Base-by-base conservation (phyloP, 1,140 invertebrate species). In the Euura saliciscinereae region DNA sequence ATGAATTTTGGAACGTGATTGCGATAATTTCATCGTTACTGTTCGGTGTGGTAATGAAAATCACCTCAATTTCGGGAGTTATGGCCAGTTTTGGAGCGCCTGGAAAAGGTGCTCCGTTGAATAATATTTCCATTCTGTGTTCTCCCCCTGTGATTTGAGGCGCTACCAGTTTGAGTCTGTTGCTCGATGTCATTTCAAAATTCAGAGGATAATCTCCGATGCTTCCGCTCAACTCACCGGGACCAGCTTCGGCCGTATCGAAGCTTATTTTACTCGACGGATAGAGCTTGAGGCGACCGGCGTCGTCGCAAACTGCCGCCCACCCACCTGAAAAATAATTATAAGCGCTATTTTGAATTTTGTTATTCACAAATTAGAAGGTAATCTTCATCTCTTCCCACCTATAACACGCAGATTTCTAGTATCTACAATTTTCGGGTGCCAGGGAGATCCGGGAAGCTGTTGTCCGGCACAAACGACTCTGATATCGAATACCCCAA, bases 311-410 rank as follows among this genome's bases (percentile, higher is more conserved):
- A 69, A 91, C 83, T 78, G 91, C 89, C 11, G 94, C 92, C 96
- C 96, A 98, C 0, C 97, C 95, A 45, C 96, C 95, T 76, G 91
- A 2, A 90, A 86, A 8, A 89, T 82, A 2, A 92, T 91, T 13
- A 28, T 28, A 1, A 28, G 28, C 28, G 28, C 76, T 77, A 44
- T 74, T 74, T 70, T 80, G 79, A 77, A 84, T 82, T 11, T 80
- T 28, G 28, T 28, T 28, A 28, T 28, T 28, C 1, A 28, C 28
- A 28, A 28, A 28, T 28, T 28, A 28, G 28, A 28, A 28, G 28
- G 28, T 28, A 28, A 28, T 28, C 28, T 28, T 28, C 28, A 28
- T 28, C 28, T 28, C 28, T 0, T 28, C 28, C 75, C 73, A 84
- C 84, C 85, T 66, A 92, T 92, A 6, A 92, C 87, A 43, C 91